phyloP scores from a whole-genome alignment of 2,113 vertebrate genomes.

The Labrus mixtus region DNA sequence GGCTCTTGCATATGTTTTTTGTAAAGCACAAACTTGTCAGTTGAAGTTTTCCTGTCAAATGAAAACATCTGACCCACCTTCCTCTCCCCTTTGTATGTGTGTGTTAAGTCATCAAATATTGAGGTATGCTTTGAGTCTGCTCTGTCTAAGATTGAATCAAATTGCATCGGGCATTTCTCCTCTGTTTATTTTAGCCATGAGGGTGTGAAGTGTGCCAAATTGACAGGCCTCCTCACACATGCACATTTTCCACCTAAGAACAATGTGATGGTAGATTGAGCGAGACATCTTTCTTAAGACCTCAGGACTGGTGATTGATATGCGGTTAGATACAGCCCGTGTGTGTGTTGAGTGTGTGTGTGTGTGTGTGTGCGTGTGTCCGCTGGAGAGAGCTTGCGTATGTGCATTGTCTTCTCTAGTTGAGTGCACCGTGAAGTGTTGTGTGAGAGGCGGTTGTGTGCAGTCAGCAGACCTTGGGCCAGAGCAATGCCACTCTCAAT shows the following conservation, averaged over 20 bases:
- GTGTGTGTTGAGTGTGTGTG: neutral
- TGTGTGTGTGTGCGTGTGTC: conserved; percentile 8
- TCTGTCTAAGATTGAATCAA: conserved; percentile 46
- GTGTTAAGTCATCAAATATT: conserved; percentile 52
- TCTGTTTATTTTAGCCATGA: conserved; percentile 61
- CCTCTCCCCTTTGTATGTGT: neutral
- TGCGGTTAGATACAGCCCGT: conserved; percentile 34
- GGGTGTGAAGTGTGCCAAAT: conserved; percentile 52
- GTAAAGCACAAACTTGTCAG: conserved; percentile 4
- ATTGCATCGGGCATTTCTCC: conserved; percentile 43
- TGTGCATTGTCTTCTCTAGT: conserved; percentile 72
- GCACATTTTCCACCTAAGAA: conserved; percentile 56
- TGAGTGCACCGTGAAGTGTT: conserved; percentile 57
- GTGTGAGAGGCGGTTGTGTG: conserved; percentile 66
- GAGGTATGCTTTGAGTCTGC: conserved; percentile 24
- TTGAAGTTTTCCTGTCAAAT: conserved; percentile 19
- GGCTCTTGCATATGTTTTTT: conserved; percentile 8
- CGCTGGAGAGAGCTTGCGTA: conserved; percentile 54
- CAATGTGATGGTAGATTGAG: conserved; percentile 62
- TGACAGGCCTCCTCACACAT: conserved; percentile 60
- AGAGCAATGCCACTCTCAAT: conserved; percentile 76
- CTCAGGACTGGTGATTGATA: conserved; percentile 69
- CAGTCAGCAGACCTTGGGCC: conserved; percentile 80
- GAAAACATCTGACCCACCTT: conserved; percentile 37
- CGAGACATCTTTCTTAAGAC: conserved; percentile 64